Base-by-base conservation (phyloP, 2,888 invertebrate species). In the Stomorhina lunata region DNA sequence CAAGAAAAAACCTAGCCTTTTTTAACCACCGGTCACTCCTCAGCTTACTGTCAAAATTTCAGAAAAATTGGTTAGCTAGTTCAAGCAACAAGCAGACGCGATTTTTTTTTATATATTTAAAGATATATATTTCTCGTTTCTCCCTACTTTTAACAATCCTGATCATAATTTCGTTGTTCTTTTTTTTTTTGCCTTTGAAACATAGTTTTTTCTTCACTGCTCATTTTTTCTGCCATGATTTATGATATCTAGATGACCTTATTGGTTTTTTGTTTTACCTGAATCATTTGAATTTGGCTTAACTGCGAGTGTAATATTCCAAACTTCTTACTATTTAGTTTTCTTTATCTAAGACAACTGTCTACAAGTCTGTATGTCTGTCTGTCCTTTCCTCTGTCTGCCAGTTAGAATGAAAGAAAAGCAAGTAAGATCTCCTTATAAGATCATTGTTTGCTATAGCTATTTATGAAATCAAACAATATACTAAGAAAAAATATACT, bases 191-290 rank as follows among this genome's bases (percentile, higher is more conserved):
- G n/a, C 37, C 32, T 45, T 66, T 20, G 29, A 12, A 25, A 25
- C 7, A 34, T 53, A 17, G 9, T 63, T 17, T 32, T 53, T n/a
- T 53, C 55, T n/a, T n/a, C n/a, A n/a, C 48, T 59, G 5, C 32
- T n/a, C 32, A 53, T n/a, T 7, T 65, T 66, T 77, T 71, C 22
- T 73, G 78, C 65, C 69, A 65, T 82, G 81, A 82, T 82, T 82
- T 82, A 82, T 82, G 78, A 65, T 75, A 78, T 73, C 78, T 50
- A 57, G 78, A 82, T 82, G 81, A 78, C 75, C 73, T 59, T 69
- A 79, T 82, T 82, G 75, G 71, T 59, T 75, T 78, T 82, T 50
- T 50, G 32, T 72, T 66, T 77, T 78, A 78, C 78, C 78, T 82
- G 69, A 61, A 65, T 20, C 48, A 34, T 66, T n/a, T 2, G 5